Evolutionary conservation across 2,888 invertebrate species (phyloP), one percentile per base, ranked within the genome.

Genomic region (Nematopogon swammerdamellus): DNA sequence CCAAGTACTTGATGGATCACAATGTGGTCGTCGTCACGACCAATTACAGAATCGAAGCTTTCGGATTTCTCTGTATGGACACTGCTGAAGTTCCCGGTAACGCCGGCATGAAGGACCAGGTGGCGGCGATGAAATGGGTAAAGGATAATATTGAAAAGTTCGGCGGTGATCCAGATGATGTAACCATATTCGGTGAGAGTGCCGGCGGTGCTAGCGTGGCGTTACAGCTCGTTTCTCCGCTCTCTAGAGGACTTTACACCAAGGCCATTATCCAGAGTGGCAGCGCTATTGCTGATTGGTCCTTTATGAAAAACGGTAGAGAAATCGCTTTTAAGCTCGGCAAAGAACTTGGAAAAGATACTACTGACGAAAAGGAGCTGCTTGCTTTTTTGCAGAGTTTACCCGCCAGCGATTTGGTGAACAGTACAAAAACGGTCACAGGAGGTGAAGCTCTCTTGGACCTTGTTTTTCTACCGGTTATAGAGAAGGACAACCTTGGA

Each of bases 71-170:
- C 1, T 64, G 64, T 5, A 57, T 79, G 1, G 64, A 70, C 14
- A 69, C 68, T 0, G 58, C 64, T 55, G 74, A 79, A 0, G 60
- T 72, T 2, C 74, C 77, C 1, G 79, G 79, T 1, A 79, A 79
- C 36, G 75, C 72, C n/a, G 77, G 72, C 1, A 69, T 79, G 66
- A 79, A 79, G 56, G 77, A 79, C 51, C 77, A 77, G 62, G 74
- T 76, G 0, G 63, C 67, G 10, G 76, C 74, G 0, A 58, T 77
- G 1, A 63, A 57, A 51, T 77, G 79, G 79, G 65, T 74, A 0
- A 63, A 68, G 46, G 62, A 61, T 11, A 79, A 77, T 51, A 75
- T 79, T 17, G 53, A 48, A 0, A 56, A 57, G 18, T 77, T 79
- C 49, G 75, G 77, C 2, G 77, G 77, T 11, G 69, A 77, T 57